Evolutionary conservation across 1,140 invertebrate genomes (phyloP).

Genomic region (Phortica variegata): DNA sequence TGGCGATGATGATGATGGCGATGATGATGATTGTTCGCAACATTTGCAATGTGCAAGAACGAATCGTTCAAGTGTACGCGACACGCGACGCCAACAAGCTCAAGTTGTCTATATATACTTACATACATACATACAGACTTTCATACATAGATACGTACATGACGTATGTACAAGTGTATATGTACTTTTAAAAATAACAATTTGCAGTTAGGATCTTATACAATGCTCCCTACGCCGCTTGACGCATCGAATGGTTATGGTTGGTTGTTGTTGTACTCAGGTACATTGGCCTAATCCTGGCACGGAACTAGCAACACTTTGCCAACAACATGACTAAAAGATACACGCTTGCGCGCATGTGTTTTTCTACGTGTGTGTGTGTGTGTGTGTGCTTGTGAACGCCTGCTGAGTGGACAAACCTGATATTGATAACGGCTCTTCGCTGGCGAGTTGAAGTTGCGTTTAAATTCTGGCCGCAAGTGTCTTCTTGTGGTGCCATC

Average conservation of each 20-base stretch:
- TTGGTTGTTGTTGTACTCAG: slow-evolving; percentile 49
- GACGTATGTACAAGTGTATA: neutral
- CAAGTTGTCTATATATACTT: too few species aligned
- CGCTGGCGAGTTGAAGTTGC: slow-evolving; percentile 35
- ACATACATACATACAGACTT: too few species aligned
- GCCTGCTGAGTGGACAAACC: slow-evolving; percentile 53
- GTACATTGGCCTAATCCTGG: slow-evolving; percentile 55
- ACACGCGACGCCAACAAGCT: too few species aligned
- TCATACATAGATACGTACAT: too few species aligned
- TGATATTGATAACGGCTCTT: slow-evolving; percentile 57
- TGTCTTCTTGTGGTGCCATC: too few species aligned
- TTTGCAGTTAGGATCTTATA: slow-evolving; percentile 44
- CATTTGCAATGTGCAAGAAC: slow-evolving; percentile 25
- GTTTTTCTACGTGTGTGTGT: slow-evolving; percentile 15
- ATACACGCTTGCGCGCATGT: too few species aligned
- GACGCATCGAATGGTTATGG: slow-evolving; percentile 49
- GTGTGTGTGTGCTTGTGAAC: slow-evolving; percentile 23
- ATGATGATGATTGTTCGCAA: too few species aligned
- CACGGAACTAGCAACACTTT: slow-evolving; percentile 5
- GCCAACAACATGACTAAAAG: neutral
- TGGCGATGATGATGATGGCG: too few species aligned
- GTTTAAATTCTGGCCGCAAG: neutral
- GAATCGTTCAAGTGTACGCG: too few species aligned
- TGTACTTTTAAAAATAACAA: slow-evolving; percentile 4
- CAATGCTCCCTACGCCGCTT: slow-evolving; percentile 15